A percentile compares a stretch with the other conserved stretches of the same genome.
Evolutionary conservation across 2,888 invertebrate species (phyloP).

Genomic region (Lamproptera curius): DNA sequence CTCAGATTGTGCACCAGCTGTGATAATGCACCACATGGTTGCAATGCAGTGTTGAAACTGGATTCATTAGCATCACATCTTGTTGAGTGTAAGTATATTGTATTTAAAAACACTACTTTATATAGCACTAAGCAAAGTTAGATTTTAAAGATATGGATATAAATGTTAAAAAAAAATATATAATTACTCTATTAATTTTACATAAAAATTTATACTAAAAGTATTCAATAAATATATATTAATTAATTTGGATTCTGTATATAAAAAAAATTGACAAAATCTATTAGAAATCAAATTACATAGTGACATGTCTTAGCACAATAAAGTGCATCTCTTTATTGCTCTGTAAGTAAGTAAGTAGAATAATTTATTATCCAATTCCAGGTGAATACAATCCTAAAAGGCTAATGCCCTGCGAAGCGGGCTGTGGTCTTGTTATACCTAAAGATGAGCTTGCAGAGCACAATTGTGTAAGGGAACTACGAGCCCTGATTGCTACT

Average conservation of each 20-base stretch:
- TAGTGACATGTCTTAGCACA: no score
- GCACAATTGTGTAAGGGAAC: slow-evolving; percentile 95
- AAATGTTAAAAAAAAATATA: no score
- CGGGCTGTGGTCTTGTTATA: slow-evolving; percentile 95
- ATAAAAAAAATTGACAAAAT: no score
- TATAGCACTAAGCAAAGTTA: no score
- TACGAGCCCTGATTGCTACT: slow-evolving; percentile 89
- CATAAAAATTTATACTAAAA: background rate
- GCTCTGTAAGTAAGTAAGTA: no score
- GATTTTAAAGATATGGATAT: no score
- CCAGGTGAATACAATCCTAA: slow-evolving; percentile 88
- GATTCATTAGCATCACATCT: slow-evolving; percentile 91
- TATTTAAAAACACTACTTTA: no score
- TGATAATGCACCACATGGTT: slow-evolving; percentile 94
- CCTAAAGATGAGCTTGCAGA: slow-evolving; percentile 97
- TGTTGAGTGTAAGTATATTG: slow-evolving; percentile 89
- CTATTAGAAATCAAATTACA: no score
- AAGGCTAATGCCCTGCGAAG: slow-evolving; percentile 94
- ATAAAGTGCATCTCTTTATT: no score
- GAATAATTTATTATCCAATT: no score
- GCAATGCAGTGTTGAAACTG: slow-evolving; percentile 89
- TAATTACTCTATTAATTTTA: no score
- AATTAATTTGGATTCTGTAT: no score
- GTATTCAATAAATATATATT: background rate
- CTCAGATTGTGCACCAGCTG: slow-evolving; percentile 91